Evolutionary conservation across 2,113 vertebrate species (phyloP).

Genomic region (Notarius quadriscutis): DNA sequence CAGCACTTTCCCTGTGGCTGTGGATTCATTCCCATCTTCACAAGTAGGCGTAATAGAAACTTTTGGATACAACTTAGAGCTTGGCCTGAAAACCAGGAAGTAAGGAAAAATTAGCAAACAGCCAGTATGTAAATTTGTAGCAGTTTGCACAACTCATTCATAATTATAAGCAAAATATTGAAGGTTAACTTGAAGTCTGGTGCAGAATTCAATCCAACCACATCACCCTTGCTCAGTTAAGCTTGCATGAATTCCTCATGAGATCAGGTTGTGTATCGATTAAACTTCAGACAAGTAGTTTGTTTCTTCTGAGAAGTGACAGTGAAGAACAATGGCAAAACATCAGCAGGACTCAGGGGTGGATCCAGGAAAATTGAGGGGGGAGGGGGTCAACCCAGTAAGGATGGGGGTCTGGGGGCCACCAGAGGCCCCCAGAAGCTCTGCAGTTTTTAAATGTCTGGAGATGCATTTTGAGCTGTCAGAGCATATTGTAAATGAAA

Average conservation of each 20-base stretch:
- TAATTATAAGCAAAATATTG: background rate
- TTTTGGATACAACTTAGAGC: background rate
- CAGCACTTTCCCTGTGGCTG: slow-evolving; percentile 12
- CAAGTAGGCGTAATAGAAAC: slow-evolving; percentile 1
- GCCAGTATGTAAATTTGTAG: background rate
- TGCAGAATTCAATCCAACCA: background rate
- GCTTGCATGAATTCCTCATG: background rate
- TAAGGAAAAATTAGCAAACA: background rate
- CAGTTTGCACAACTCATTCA: background rate
- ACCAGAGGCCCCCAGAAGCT: too few species aligned
- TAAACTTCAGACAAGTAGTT: background rate
- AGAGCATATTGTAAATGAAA: too few species aligned
- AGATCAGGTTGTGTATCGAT: background rate
- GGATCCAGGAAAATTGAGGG: too few species aligned
- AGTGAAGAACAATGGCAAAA: too few species aligned
- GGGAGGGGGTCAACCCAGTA: too few species aligned
- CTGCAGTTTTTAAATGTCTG: too few species aligned
- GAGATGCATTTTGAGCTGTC: too few species aligned
- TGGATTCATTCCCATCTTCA: slow-evolving; percentile 7
- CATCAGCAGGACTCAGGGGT: too few species aligned
- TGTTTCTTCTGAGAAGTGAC: too few species aligned
- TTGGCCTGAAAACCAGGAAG: background rate
- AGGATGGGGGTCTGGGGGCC: too few species aligned
- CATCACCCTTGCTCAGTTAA: too few species aligned
- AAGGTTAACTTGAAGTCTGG: background rate